Evolutionary conservation across 2,113 vertebrate genomes (phyloP).

Genomic region (Mirza zaza): DNA sequence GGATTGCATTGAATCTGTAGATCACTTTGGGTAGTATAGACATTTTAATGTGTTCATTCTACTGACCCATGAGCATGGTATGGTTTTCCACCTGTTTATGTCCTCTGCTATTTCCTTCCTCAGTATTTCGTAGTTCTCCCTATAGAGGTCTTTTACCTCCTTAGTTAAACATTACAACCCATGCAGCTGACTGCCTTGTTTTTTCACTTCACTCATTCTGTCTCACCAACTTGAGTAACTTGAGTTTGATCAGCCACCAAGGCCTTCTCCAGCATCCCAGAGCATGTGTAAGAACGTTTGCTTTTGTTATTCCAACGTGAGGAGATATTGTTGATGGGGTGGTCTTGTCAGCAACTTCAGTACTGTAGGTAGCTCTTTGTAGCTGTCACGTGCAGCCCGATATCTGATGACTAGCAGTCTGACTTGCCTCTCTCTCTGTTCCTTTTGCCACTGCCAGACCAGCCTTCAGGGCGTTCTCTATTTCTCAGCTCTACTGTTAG

Average conservation of each 20-base stretch:
- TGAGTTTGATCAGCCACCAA: background rate
- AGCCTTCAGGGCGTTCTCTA: background rate
- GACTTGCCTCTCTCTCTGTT: no score
- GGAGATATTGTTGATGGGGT: rapidly evolving
- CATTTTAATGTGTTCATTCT: no score
- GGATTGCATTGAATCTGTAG: no score
- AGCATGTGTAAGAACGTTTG: rapidly evolving
- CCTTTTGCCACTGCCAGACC: background rate
- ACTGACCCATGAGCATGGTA: no score
- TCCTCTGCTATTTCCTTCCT: no score
- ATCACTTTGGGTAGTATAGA: no score
- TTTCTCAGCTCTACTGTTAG: background rate
- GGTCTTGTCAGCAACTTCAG: background rate
- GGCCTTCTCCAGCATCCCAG: no score
- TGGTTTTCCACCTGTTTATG: no score
- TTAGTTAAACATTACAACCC: background rate
- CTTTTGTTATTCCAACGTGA: background rate
- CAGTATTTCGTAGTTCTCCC: no score
- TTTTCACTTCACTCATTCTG: no score
- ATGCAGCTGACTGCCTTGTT: rapidly evolving
- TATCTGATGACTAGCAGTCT: no score
- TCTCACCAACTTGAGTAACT: background rate
- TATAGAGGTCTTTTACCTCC: no score
- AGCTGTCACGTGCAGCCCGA: background rate
- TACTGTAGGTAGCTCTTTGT: background rate